Evolutionary conservation across 2,797 vertebrate species (phyloP).

Genomic region (Macropus fuliginosus): DNA sequence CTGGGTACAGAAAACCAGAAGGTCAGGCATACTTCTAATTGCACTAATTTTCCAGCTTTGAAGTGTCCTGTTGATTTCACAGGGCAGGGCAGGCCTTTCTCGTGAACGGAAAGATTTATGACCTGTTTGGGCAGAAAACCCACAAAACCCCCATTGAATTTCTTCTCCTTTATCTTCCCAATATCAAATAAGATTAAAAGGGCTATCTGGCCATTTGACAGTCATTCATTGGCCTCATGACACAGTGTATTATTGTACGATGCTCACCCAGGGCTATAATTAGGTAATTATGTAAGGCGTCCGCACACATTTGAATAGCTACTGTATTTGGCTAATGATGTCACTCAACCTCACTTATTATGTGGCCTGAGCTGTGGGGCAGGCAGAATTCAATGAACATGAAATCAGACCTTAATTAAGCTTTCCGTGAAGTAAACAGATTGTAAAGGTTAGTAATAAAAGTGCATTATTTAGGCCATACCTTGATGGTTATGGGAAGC

Average conservation of each 20-base stretch:
- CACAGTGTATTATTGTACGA: conserved; percentile 78
- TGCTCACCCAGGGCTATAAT: conserved; percentile 85
- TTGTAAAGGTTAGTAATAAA: conserved; percentile 20
- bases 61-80: conserved; percentile 13
- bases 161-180: conserved; percentile 57
- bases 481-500: conserved; percentile 49
- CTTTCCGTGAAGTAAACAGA: conserved; percentile 77
- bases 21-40: conserved; percentile 15
- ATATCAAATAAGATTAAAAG: conserved; percentile 74
- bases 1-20: background rate
- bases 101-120: conserved; percentile 48
- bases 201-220: conserved; percentile 63
- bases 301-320: conserved; percentile 80
- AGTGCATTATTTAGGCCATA: conserved; percentile 39
- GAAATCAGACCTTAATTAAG: conserved; percentile 81
- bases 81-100: conserved; percentile 38
- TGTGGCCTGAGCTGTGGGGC: conserved; percentile 74
- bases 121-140: conserved; percentile 28
- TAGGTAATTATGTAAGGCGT: conserved; percentile 86
- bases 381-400: conserved; percentile 79
- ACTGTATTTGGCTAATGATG: conserved; percentile 87
- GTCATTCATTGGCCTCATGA: conserved; percentile 66
- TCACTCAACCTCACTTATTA: conserved; percentile 84
- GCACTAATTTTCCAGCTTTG: background rate
- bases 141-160: conserved; percentile 58